Base-by-base conservation (phyloP, 2,113 vertebrate species). In the Hucho hucho region DNA sequence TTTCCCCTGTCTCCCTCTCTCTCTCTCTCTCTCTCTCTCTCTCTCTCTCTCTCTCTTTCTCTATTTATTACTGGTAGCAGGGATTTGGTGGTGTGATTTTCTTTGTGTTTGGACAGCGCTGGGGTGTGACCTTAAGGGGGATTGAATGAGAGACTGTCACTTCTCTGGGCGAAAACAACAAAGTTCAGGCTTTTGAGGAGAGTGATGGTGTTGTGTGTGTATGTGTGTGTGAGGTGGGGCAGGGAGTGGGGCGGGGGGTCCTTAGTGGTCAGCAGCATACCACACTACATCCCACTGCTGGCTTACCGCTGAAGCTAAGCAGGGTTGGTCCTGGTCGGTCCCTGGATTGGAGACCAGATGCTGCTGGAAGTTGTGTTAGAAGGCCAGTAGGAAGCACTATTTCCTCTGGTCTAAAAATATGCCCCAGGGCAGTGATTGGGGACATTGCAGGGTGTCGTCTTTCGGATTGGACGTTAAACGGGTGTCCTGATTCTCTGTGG, bases 41-140 rank as follows among this genome's bases (percentile, higher is more conserved):
- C 65, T 43, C 53, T 74, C 29, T 75, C 70, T 77, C 47, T 73
- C 77, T 67, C 22, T 73, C 37, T 22, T 11, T 18, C 28, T 73
- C 5, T 24, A 7, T 37, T 7, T 74, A 61, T 79, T 47, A 24
- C 68, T 70, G 75, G 69, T 76, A 84, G 78, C 70, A 69, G 87
- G 84, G 66, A 83, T 87, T 75, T 87, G 79, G 72, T 71, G 65
- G 76, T 47, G 32, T 72, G 76, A 79, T 72, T 49, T 77, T 84
- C 84, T 89, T 89, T 81, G 85, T 81, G 71, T 83, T 78, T 86
- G 89, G 79, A 86, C 89, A 91, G 88, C 84, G 91, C 70, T 85
- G 84, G 88, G 79, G 65, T 76, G 85, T 90, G 79, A 14, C 82
- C 90, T 92, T 84, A 90, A 91, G 78, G 69, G 71, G 32, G 68